Evolutionary conservation across 2,113 vertebrate genomes (phyloP), one percentile per base, ranked within the genome.

Genomic region (Syngnathus floridae): DNA sequence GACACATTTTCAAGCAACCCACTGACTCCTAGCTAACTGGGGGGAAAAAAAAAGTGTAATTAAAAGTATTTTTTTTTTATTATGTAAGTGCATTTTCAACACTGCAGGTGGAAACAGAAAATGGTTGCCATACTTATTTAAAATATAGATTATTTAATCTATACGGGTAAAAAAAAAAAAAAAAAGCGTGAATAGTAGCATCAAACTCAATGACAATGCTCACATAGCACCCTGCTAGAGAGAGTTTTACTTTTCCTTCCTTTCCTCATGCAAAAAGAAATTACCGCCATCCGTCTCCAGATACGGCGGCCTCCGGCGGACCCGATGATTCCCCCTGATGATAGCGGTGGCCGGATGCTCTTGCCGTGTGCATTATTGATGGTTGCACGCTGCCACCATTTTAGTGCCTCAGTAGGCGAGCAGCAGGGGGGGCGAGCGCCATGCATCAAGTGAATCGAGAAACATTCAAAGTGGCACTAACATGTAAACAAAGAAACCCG

Each of bases 291-390:
- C 80, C 70, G 63, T 87, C 82, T 80, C 68, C 36, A 21, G 69
- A 60, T 67, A 78, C 11, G 69, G 66, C 65, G 67, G 75, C 75
- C 75, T 71, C 68, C 76, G 71, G 75, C 66, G 51, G 67, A 65
- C 74, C 59, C 21, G 9, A 21, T 65, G 57, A 77, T 80, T 65
- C 70, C 84, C 73, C 82, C 73, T 37, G 71, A 76, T 76, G 81
- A 77, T 84, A 83, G 72, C 68, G 49, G 73, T 11, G 75, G 66
- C 78, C 21, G 35, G 67, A 80, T 85, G 75, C 77, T 69, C 65
- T 65, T 49, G 51, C 63, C 66, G 43, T 71, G 72, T 91, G 79
- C 80, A 91, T 90, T 91, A 92, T 91, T 90, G 87, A 90, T 90
- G 85, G 66, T 69, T 75, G 67, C 67, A 67, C 78, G 84, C 87